Percentiles rank a stretch among this genome's conserved stretches.
These are phyloP conservation scores for Silurus meridionalis DNA, from an alignment of 2,113 vertebrate species.

Conservation along the genomic window DNA sequence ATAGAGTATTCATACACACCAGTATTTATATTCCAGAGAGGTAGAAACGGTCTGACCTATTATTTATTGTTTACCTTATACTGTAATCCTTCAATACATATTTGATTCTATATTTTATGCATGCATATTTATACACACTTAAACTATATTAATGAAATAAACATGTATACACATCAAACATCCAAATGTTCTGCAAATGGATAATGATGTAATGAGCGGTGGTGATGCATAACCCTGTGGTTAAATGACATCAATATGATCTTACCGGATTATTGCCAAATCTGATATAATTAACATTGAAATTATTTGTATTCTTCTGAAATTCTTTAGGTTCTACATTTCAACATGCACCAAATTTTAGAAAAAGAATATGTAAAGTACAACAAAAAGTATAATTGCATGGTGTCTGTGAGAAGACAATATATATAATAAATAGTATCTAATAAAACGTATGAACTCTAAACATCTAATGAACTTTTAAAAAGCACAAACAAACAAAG, in stretches of 20 bases:
- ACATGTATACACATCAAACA: background rate
- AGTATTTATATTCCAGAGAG: too few relatives aligned
- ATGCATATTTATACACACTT: too few relatives aligned
- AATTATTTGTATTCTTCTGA: background rate
- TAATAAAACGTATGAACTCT: background rate
- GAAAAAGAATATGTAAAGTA: background rate
- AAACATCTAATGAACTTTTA: too few relatives aligned
- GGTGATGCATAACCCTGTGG: background rate
- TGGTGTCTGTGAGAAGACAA: background rate
- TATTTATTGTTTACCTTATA: background rate
- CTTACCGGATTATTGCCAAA: background rate
- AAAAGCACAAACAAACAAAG: too few relatives aligned
- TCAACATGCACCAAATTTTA: background rate
- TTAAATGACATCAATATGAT: background rate
- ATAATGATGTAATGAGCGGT: constrained; percentile 9
- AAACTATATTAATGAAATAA: background rate
- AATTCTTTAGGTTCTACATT: background rate
- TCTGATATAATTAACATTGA: background rate
- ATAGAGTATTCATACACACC: too few relatives aligned
- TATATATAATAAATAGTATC: background rate
- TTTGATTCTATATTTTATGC: too few relatives aligned
- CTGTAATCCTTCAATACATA: background rate
- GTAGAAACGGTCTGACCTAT: too few relatives aligned
- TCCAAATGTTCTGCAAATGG: background rate
- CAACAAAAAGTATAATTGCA: background rate